Percentiles rank a stretch among this genome's conserved stretches.
Conservation (phyloP, 2,113 vertebrate genomes). For the Neogale vison region DNA sequence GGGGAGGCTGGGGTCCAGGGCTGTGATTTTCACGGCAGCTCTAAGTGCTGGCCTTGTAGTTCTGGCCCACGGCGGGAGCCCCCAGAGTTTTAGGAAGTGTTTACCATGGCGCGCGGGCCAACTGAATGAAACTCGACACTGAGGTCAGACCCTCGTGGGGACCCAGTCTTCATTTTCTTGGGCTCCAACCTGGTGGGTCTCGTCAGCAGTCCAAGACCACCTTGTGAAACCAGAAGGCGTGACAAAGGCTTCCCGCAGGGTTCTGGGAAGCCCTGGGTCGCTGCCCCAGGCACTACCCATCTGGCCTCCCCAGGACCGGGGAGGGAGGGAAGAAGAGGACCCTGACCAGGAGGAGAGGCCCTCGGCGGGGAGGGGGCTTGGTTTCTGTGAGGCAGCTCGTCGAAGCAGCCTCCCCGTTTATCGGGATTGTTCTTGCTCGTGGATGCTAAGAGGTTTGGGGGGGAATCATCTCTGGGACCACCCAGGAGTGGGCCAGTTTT, state of each 20-base stretch:
- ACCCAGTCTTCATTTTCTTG: constrained; percentile 71
- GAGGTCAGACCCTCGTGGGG: constrained; percentile 1
- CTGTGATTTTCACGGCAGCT: background rate
- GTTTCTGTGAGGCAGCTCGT: background rate
- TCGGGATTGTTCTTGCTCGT: constrained; percentile 72
- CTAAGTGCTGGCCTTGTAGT: background rate
- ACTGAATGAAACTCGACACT: constrained; percentile 67
- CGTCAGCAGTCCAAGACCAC: constrained; percentile 52
- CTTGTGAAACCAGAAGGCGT: constrained; percentile 68
- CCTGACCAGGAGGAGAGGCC: accelerated
- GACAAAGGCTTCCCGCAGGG: constrained; percentile 46
- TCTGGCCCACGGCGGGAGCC: background rate
- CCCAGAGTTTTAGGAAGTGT: background rate
- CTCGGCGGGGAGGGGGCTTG: background rate
- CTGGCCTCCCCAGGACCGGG: background rate
- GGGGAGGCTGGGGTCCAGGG: background rate
- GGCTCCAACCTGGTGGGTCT: constrained; percentile 63
- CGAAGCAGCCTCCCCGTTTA: constrained; percentile 68
- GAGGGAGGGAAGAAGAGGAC: background rate
- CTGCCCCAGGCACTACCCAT: constrained; percentile 56
- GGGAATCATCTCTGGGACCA: constrained; percentile 58
- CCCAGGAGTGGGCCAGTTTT: constrained; percentile 79
- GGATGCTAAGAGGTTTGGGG: constrained; percentile 59
- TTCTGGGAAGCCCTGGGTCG: constrained; percentile 39
- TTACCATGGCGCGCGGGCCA: constrained; percentile 66